A percentile compares a stretch with the other conserved stretches of the same genome.
Conservation (phyloP, 2,888 invertebrate genomes). For the Lacanobia oleracea region DNA sequence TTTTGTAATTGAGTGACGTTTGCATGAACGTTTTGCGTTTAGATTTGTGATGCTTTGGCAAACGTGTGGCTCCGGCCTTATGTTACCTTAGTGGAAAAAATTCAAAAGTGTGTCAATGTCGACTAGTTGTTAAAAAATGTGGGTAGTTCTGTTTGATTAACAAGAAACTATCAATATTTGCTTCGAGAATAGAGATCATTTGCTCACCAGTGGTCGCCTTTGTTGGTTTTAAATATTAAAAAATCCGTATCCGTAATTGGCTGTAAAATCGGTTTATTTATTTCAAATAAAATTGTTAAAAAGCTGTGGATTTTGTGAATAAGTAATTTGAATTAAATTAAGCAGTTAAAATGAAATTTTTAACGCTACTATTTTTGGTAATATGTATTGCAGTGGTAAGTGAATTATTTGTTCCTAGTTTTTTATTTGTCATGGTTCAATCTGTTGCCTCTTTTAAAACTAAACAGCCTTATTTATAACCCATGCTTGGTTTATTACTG, state of each 20-base stretch:
- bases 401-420: background rate
- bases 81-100: background rate
- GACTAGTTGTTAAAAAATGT: background rate
- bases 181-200: background rate
- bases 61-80: too few relatives aligned
- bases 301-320: too few relatives aligned
- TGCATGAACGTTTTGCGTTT: too few relatives aligned
- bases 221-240: background rate
- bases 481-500: too few relatives aligned
- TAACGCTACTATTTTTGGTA: background rate
- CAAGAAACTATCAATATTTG: background rate
- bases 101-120: background rate
- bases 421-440: background rate
- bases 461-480: too few relatives aligned
- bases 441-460: too few relatives aligned
- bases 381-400: slow-evolving; percentile 20
- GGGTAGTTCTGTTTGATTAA: slow-evolving; percentile 5
- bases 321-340: background rate
- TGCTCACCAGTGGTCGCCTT: background rate
- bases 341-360: slow-evolving; percentile 1
- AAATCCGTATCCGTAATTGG: too few relatives aligned
- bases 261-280: background rate
- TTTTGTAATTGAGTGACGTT: too few relatives aligned
- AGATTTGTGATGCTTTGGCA: too few relatives aligned
- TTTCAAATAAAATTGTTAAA: background rate